Percentiles rank a stretch among this genome's conserved stretches.
These are phyloP conservation scores for Muschampia plurimacula DNA, from an alignment of 2,888 invertebrate genomes.

Conservation along the genomic window DNA sequence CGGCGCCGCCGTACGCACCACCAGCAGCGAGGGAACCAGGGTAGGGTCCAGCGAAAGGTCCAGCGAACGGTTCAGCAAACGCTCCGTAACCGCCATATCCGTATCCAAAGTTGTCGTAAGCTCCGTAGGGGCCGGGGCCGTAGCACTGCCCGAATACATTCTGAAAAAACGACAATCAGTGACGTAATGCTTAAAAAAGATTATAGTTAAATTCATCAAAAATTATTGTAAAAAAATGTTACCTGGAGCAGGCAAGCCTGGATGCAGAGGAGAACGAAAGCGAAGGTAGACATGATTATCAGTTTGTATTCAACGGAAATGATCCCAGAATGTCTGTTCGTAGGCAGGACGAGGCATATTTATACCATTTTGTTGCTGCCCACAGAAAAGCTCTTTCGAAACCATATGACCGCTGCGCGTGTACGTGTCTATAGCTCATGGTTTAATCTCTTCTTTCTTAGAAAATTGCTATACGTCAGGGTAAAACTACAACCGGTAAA, in stretches of 20 bases:
- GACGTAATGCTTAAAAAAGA: too few relatives aligned
- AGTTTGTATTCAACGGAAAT: not conserved
- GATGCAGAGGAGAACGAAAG: conserved; percentile 32
- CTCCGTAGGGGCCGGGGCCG: conserved; percentile 39
- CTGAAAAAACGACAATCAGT: not conserved
- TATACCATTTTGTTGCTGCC: too few relatives aligned
- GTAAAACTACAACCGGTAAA: too few relatives aligned
- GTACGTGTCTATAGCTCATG: too few relatives aligned
- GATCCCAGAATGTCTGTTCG: too few relatives aligned
- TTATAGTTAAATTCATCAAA: not conserved
- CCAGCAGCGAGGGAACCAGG: conserved; percentile 16
- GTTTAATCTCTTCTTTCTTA: too few relatives aligned
- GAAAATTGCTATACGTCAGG: too few relatives aligned
- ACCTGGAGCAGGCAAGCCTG: conserved; percentile 58
- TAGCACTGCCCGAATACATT: conserved; percentile 33
- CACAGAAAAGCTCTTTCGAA: too few relatives aligned
- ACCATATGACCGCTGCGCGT: too few relatives aligned
- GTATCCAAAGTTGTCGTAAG: conserved; percentile 20
- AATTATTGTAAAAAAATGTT: conserved; percentile 17
- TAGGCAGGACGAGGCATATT: too few relatives aligned
- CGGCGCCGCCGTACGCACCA: too few relatives aligned
- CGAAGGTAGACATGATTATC: conserved; percentile 55
- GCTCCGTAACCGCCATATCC: conserved; percentile 27
- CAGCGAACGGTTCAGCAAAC: conserved; percentile 23
- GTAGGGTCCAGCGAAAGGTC: conserved; percentile 23